phyloP scores from a whole-genome alignment of 2,113 vertebrate species.

The Periophthalmodon schlosseri region DNA sequence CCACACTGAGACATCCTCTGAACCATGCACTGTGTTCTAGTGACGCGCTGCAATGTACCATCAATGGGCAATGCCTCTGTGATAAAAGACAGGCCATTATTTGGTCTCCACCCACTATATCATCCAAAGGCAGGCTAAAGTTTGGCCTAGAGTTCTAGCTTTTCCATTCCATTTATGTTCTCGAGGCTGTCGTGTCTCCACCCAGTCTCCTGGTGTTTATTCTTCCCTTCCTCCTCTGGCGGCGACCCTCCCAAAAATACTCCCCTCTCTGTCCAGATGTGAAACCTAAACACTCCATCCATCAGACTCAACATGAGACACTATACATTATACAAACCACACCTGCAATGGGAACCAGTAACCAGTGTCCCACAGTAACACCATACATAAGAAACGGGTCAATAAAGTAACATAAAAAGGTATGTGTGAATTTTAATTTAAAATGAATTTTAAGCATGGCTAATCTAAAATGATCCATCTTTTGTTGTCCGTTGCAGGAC shows the following conservation, averaged over 20 bases:
- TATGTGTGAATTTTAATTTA: too few relatives aligned
- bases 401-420: background rate
- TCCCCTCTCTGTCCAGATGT: slow-evolving; percentile 1
- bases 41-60: slow-evolving; percentile 26
- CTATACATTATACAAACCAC: background rate
- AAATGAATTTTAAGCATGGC: background rate
- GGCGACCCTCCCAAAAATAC: background rate
- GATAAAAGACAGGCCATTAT: background rate
- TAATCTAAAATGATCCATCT: slow-evolving; percentile 21
- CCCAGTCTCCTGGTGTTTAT: slow-evolving; percentile 5
- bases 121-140: background rate
- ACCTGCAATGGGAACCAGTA: background rate
- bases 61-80: background rate
- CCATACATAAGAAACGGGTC: background rate
- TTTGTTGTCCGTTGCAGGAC: slow-evolving; percentile 74
- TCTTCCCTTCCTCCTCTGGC: background rate
- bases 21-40: slow-evolving; percentile 21
- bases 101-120: background rate
- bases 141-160: background rate
- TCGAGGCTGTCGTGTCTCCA: background rate
- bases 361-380: background rate
- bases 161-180: background rate
- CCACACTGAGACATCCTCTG: slow-evolving; percentile 13
- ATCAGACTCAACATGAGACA: background rate
- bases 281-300: background rate